Evolutionary conservation across 2,888 invertebrate species (phyloP), one percentile per base, ranked within the genome.

Genomic region (Chelonus formosanus): DNA sequence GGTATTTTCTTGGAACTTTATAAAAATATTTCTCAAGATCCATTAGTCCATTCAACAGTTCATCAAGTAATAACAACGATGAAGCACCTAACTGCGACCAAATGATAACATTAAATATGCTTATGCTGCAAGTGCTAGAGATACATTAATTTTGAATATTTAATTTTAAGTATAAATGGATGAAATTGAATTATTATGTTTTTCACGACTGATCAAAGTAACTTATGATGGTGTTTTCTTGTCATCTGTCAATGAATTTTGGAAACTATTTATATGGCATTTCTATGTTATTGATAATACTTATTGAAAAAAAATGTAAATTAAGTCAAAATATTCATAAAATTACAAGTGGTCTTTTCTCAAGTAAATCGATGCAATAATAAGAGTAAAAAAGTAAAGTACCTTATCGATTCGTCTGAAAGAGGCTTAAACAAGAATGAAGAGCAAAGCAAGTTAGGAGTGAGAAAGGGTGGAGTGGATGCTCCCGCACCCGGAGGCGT

Each of bases 11-110:
- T 48, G 48, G 48, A 31, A 31, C 10, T 48, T 48, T 48, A 48
- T 48, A 48, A 70, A 71, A 71, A 71, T 57, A 71, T 68, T 63
- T 64, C 63, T 67, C 58, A 66, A 68, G 63, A 62, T 55, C 73
- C 74, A 74, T 75, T 75, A 75, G 75, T 74, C 69, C 72, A 63
- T 70, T 63, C 67, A 62, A 62, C 67, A 64, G 66, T 67, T 73
- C 72, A 67, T 75, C 75, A 70, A 71, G 67, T 65, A 69, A 67
- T 63, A 69, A 58, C 68, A 67, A 69, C 69, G 63, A 70, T 60
- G 59, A 20, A 20, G 20, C 20, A 20, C 50, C 62, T 62, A 64
- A 63, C 54, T 65, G 64, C 54, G 45, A 63, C 63, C 48, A 44
- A 35, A 64, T 48, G 53, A 61, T 65, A 60, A 60, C 40, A 52